Percentiles rank a stretch among this genome's conserved stretches.
phyloP scores from a whole-genome alignment of 53 echinoderm and acorn worm genomes.

The Holothuria scabra region DNA sequence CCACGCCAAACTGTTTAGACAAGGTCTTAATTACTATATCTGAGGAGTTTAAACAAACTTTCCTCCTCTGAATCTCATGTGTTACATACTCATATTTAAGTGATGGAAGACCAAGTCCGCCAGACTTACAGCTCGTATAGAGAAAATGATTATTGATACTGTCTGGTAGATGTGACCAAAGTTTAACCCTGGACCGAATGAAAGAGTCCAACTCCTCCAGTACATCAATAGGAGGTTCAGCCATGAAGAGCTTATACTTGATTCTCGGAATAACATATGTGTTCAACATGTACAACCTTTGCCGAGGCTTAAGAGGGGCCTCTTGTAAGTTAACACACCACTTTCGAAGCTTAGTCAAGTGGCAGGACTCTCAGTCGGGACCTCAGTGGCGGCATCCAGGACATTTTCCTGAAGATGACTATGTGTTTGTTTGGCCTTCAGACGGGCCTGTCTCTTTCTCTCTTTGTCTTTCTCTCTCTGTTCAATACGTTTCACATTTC shows the following conservation, averaged over 20 bases:
- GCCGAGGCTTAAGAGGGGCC: background rate
- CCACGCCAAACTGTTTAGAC: background rate
- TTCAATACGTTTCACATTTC: no score
- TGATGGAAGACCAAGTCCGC: background rate
- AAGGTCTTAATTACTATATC: background rate
- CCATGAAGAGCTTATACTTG: background rate
- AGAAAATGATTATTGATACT: no score
- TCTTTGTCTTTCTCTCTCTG: no score
- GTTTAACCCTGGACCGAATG: no score
- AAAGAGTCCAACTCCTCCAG: no score
- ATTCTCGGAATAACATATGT: constrained; percentile 2
- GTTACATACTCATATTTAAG: background rate
- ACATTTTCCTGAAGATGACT: no score
- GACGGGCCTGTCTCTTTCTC: no score
- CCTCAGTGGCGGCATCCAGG: no score
- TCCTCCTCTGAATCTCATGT: background rate
- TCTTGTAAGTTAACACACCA: background rate
- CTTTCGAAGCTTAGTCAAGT: background rate
- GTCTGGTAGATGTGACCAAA: background rate
- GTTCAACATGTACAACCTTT: background rate
- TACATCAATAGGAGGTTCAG: no score
- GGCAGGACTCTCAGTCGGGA: background rate
- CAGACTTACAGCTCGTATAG: background rate
- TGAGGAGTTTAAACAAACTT: background rate
- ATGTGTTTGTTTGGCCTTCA: no score